Evolutionary conservation across 2,113 vertebrate species (phyloP).

Genomic region (Oxyura jamaicensis): DNA sequence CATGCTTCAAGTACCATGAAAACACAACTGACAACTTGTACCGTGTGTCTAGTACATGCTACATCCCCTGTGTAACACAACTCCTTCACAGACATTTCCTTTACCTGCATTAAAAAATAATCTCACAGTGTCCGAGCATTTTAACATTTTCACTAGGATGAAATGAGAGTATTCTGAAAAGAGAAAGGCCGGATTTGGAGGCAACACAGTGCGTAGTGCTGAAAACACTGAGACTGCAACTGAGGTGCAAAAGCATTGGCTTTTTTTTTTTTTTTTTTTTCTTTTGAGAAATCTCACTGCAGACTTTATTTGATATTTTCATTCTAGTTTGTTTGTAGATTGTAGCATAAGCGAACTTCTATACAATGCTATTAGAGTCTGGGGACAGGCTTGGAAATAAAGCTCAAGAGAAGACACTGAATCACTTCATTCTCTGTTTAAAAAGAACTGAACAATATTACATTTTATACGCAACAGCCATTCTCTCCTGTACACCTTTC

Average conservation of each 20-base stretch:
- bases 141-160: background rate
- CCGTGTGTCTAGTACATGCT: background rate
- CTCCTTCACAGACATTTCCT: background rate
- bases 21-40: background rate
- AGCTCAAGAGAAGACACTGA: background rate
- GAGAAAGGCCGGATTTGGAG: background rate
- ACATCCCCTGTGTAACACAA: background rate
- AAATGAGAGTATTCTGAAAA: background rate
- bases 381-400: background rate
- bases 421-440: background rate
- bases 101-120: background rate
- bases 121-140: background rate
- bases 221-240: background rate
- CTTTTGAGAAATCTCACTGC: background rate
- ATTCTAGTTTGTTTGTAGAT: background rate
- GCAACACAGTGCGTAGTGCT: background rate
- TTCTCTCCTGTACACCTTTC: background rate
- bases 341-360: background rate
- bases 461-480: background rate
- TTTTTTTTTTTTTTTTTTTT: background rate
- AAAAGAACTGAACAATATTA: background rate
- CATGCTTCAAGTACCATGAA: background rate
- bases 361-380: background rate
- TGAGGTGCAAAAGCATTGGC: background rate
- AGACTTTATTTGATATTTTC: background rate